phyloP scores from a whole-genome alignment of 92 coral and sea anemone species.

The Desmophyllum pertusum region DNA sequence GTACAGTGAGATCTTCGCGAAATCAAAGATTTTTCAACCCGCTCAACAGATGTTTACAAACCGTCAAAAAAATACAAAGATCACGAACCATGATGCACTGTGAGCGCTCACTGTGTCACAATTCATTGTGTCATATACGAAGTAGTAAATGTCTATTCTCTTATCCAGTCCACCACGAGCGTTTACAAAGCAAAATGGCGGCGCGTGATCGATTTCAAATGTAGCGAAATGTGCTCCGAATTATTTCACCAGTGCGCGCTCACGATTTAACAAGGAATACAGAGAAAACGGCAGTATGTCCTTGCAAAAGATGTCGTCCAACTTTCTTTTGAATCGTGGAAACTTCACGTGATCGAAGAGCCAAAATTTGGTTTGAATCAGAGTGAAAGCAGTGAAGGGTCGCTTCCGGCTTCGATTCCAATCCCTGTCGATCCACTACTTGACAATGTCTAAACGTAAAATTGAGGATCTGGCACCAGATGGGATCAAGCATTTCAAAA shows the following conservation, averaged over 20 bases:
- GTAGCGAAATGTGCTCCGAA: too few species aligned
- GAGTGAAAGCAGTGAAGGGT: not conserved
- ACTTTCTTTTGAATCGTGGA: not conserved
- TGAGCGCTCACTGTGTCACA: not conserved
- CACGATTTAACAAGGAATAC: not conserved
- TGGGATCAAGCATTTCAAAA: conserved; percentile 15
- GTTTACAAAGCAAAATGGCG: conserved; percentile 8
- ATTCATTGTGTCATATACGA: not conserved
- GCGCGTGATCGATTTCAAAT: not conserved
- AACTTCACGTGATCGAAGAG: not conserved
- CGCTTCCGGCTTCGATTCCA: conserved; percentile 11
- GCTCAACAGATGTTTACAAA: not conserved
- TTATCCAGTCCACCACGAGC: conserved; percentile 5
- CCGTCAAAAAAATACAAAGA: not conserved
- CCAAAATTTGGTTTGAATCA: not conserved
- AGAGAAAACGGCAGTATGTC: not conserved
- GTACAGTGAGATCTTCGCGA: not conserved
- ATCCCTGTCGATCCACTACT: too few species aligned
- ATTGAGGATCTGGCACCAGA: not conserved
- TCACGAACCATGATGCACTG: not conserved
- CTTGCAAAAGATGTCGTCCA: not conserved
- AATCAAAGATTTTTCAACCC: not conserved
- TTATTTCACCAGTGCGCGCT: not conserved
- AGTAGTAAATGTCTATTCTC: not conserved
- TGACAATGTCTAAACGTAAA: conserved; percentile 32